Conservation (phyloP, 2,797 vertebrate species). For the Oreochromis mossambicus region DNA sequence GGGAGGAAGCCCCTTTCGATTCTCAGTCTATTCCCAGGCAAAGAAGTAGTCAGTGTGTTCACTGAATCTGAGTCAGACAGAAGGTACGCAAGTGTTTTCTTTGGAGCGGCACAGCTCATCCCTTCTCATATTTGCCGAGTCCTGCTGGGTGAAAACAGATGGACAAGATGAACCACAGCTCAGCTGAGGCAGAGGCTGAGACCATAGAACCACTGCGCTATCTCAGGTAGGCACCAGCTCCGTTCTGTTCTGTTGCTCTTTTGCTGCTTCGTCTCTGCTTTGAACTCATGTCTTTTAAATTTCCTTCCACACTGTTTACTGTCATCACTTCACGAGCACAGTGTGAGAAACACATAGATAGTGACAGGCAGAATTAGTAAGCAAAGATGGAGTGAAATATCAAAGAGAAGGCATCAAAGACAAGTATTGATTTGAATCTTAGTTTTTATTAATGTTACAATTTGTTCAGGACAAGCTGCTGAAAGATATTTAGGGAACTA, state of each 20-base stretch:
- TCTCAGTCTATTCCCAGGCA: slow-evolving; percentile 29
- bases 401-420: background rate
- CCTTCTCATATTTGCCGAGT: slow-evolving; percentile 35
- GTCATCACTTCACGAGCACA: background rate
- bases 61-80: slow-evolving; percentile 43
- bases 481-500: background rate
- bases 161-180: slow-evolving; percentile 82
- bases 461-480: background rate
- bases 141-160: slow-evolving; percentile 44
- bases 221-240: slow-evolving; percentile 73
- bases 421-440: background rate
- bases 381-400: background rate
- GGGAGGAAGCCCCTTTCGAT: slow-evolving; percentile 42
- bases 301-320: background rate
- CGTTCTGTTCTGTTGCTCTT: background rate
- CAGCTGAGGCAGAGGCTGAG: slow-evolving; percentile 74
- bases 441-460: background rate
- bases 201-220: slow-evolving; percentile 77
- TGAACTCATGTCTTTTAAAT: background rate
- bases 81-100: slow-evolving; percentile 34
- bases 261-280: background rate
- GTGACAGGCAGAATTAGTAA: background rate
- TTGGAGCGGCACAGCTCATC: slow-evolving; percentile 42
- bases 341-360: background rate
- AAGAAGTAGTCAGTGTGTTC: slow-evolving; percentile 38